Percentiles rank a stretch among this genome's conserved stretches.
Evolutionary conservation across 2,113 vertebrate species (phyloP).

Genomic region (Ictalurus punctatus): DNA sequence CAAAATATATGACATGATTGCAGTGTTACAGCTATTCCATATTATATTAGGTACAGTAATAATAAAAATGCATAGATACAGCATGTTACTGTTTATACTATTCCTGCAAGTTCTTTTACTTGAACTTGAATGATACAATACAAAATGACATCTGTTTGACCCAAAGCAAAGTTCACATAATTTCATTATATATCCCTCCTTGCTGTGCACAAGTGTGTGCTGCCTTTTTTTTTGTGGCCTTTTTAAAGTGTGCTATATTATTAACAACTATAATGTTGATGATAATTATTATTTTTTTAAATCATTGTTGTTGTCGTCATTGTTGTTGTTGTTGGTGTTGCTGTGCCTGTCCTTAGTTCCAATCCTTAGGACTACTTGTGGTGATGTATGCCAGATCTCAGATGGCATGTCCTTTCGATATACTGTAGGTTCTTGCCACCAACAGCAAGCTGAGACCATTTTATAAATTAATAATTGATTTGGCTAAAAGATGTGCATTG

Average conservation of each 20-base stretch:
- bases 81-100: too few relatives aligned
- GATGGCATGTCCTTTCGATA: constrained; percentile 38
- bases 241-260: background rate
- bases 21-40: background rate
- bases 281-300: background rate
- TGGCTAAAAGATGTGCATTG: constrained; percentile 31
- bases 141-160: background rate
- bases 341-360: background rate
- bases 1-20: background rate
- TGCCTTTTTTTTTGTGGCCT: background rate
- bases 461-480: constrained; percentile 48
- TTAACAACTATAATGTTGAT: background rate
- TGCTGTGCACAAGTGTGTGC: background rate
- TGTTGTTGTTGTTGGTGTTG: background rate
- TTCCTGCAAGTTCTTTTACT: background rate
- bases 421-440: constrained; percentile 6
- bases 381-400: constrained; percentile 29
- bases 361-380: background rate
- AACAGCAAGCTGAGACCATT: constrained; percentile 39
- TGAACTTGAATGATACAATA: background rate
- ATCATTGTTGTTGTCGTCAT: background rate
- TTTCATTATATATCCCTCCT: background rate
- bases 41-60: background rate
- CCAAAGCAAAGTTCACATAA: background rate
- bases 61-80: background rate